These are phyloP conservation scores for Philaenus spumarius DNA, from an alignment of 1,140 invertebrate genomes.

Conservation along the genomic window DNA sequence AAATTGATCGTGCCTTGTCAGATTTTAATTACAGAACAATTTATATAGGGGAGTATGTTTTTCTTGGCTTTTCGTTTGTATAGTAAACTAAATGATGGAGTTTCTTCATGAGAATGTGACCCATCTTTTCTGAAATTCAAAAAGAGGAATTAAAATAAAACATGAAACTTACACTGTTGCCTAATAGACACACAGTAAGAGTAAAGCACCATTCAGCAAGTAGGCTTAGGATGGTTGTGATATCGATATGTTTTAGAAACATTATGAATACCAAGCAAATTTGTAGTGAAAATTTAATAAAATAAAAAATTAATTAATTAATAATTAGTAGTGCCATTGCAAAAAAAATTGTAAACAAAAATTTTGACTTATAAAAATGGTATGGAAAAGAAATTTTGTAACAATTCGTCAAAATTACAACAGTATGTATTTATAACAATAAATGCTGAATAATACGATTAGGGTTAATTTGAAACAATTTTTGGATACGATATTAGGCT, in stretches of 20 bases:
- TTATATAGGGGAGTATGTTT: neutral
- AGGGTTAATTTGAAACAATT: no score
- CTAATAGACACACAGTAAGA: slow-evolving; percentile 27
- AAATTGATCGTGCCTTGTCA: neutral
- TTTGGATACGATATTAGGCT: no score
- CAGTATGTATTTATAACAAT: no score
- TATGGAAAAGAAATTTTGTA: slow-evolving; percentile 23
- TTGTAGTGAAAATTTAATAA: slow-evolving; percentile 33
- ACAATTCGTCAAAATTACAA: slow-evolving; percentile 23
- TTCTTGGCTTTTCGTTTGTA: neutral
- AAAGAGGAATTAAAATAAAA: neutral
- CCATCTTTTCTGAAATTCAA: no score
- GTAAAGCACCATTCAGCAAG: slow-evolving; percentile 29
- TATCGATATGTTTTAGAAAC: slow-evolving; percentile 29
- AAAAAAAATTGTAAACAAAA: no score
- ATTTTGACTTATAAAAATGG: slow-evolving; percentile 17
- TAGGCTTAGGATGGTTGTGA: no score
- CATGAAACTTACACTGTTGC: neutral
- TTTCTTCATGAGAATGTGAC: neutral
- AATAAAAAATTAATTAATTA: slow-evolving; percentile 32
- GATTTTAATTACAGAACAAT: neutral
- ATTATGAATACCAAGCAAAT: no score
- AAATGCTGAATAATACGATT: no score
- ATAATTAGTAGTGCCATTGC: slow-evolving; percentile 28
- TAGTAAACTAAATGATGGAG: neutral